Base-by-base conservation (phyloP, 2,113 vertebrate species). In the Kobus ellipsiprymnus region DNA sequence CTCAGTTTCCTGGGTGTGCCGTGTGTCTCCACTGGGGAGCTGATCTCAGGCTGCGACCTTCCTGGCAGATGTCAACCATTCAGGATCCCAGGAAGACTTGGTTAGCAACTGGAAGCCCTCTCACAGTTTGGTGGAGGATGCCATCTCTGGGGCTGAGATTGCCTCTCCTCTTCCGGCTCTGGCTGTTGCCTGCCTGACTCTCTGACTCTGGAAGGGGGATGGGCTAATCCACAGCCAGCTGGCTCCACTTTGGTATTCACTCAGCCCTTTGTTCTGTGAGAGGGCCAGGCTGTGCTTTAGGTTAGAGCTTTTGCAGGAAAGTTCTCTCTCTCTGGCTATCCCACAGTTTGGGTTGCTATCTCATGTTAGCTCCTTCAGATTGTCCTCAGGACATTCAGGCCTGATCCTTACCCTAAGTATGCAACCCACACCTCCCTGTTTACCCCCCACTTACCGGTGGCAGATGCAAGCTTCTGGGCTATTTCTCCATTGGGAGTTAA, bases 11-110 rank as follows among this genome's bases (percentile, higher is more conserved):
- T n/a, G 62, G 16, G 33, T 67, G 16, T n/a, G 8, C 33, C 2
- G 0, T 19, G 33, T n/a, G 33, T n/a, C 16, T 67, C 33, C 33
- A 5, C 16, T 67, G 4, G 16, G 16, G 7, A 67, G 16, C 16
- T n/a, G 33, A 67, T 10, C 33, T 67, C 33, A 67, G 17, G 62
- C 33, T 67, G 62, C 1, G 3, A 19, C 33, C 16, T 4, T 19
- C 30, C 62, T 67, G 3, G 62, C 33, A n/a, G 62, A 9, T 67
- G 33, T 67, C 62, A n/a, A n/a, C 3, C 16, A 2, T 9, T 33
- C 62, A 67, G 7, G 33, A 67, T 67, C 33, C 16, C 62, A 19
- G 16, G 62, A n/a, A 67, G 33, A 67, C 33, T n/a, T 67, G 4
- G 62, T 67, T 19, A 67, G 2, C 33, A 67, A 9, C 33, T 67